Conservation (phyloP, 2,113 vertebrate genomes). For the Lampris megalopsis region DNA sequence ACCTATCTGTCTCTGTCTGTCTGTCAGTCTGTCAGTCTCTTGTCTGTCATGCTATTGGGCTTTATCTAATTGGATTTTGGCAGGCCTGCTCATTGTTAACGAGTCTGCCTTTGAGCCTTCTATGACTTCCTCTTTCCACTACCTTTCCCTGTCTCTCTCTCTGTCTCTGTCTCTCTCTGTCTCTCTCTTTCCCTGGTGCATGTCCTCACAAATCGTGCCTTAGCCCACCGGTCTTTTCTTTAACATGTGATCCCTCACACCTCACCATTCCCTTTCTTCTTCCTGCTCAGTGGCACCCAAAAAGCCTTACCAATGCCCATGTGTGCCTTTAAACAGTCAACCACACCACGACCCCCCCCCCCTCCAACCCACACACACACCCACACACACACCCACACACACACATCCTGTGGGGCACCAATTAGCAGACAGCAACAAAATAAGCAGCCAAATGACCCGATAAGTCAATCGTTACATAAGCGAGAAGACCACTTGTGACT, state of each 20-base stretch:
- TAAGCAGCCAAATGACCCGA: slow-evolving; percentile 70
- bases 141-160: slow-evolving; percentile 8
- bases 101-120: slow-evolving; percentile 10
- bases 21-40: slow-evolving; percentile 55
- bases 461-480: slow-evolving; percentile 74
- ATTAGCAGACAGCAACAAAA: slow-evolving; percentile 66
- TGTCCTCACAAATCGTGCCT: slow-evolving; percentile 19
- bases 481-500: slow-evolving; percentile 62
- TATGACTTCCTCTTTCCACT: slow-evolving; percentile 27
- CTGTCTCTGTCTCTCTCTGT: slow-evolving; percentile 28
- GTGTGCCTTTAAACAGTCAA: slow-evolving; percentile 48
- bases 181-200: slow-evolving; percentile 21
- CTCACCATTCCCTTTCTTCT: slow-evolving; percentile 1
- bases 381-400: neutral
- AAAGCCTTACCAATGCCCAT: slow-evolving; percentile 15
- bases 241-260: slow-evolving; percentile 1
- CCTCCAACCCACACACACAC: neutral
- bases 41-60: slow-evolving; percentile 43
- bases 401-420: slow-evolving; percentile 15
- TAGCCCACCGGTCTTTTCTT: slow-evolving; percentile 2
- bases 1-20: slow-evolving; percentile 54
- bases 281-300: neutral
- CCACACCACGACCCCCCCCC: slow-evolving; percentile 8
- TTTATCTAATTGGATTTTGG: slow-evolving; percentile 67
- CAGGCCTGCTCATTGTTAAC: slow-evolving; percentile 48